Conservation (phyloP, 2,888 invertebrate species). For the Tenthredo distinguenda region DNA sequence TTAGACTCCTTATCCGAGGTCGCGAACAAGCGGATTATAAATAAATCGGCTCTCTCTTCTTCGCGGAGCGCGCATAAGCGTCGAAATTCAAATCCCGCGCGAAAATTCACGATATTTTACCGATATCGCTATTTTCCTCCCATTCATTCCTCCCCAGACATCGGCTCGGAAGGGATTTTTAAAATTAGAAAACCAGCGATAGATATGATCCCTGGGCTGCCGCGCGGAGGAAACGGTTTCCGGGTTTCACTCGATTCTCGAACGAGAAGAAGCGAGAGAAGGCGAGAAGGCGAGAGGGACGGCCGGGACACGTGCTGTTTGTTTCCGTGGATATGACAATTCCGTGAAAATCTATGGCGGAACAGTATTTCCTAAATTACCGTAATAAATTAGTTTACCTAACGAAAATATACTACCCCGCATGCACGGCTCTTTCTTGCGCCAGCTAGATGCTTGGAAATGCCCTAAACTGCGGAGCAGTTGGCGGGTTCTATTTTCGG, state of each 20-base stretch:
- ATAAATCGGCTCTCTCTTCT: slow-evolving; percentile 12
- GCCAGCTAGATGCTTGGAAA: slow-evolving; percentile 33
- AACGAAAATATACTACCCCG: slow-evolving; percentile 57
- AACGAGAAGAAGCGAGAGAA: neutral
- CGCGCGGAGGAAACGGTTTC: neutral
- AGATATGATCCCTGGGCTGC: neutral
- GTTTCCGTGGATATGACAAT: slow-evolving; percentile 54
- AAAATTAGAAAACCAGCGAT: slow-evolving; percentile 23
- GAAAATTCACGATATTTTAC: neutral
- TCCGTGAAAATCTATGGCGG: slow-evolving; percentile 54
- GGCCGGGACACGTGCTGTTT: slow-evolving; percentile 8
- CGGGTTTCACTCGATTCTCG: slow-evolving; percentile 25
- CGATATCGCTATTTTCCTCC: too few species aligned
- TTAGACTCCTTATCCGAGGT: slow-evolving; percentile 75
- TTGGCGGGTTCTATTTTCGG: slow-evolving; percentile 49
- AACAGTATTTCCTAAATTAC: slow-evolving; percentile 55
- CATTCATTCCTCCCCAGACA: too few species aligned
- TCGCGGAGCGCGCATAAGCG: neutral
- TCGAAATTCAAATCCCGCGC: neutral
- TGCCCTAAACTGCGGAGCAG: slow-evolving; percentile 50
- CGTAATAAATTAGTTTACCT: slow-evolving; percentile 55
- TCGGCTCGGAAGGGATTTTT: neutral
- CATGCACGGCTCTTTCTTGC: neutral
- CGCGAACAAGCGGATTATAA: slow-evolving; percentile 53
- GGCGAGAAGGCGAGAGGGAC: neutral